Evolutionary conservation across 2,113 vertebrate species (phyloP), one percentile per base, ranked within the genome.

Genomic region (Thalassoma bifasciatum): DNA sequence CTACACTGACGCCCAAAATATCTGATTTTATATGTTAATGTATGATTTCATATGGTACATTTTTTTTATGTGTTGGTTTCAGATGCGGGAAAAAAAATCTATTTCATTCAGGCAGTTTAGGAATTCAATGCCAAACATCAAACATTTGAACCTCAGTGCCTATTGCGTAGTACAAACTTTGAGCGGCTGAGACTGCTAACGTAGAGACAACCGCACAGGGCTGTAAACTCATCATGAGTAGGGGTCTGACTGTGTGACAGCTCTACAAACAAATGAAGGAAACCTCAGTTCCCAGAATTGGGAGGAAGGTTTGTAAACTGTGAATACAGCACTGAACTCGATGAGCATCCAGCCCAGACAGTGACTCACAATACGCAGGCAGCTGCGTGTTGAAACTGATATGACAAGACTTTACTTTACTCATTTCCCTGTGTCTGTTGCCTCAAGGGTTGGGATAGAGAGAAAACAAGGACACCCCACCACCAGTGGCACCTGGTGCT

Each of bases 211-310:
- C 46, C 47, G 58, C 86, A 84, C 83, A 44, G 4, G 60, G 67
- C 72, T 83, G 84, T 85, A 74, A 92, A 78, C 44, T 68, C 75
- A 70, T 87, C 82, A 62, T 47, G 69, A 81, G 82, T 76, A 66
- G n/a, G 72, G 68, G 56, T 60, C 46, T 70, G 68, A 42, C 71
- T 12, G 30, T 84, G 85, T 74, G 80, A 87, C 76, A 81, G 82
- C 66, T 72, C 67, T 49, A 66, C 87, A 83, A 89, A 91, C 89
- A 90, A 86, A 81, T 4, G 30, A 84, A 85, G 84, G 86, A 91
- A 88, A 72, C 65, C 70, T 57, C 71, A 17, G 42, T 74, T 77
- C 69, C 65, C 81, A 40, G 78, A 83, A 68, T 73, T 73, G 16
- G 80, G 75, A 81, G 66, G 38, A 38, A 19, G 66, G 17, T 75